Conservation (phyloP, 2,888 invertebrate species). For the Aporophyla nigra region DNA sequence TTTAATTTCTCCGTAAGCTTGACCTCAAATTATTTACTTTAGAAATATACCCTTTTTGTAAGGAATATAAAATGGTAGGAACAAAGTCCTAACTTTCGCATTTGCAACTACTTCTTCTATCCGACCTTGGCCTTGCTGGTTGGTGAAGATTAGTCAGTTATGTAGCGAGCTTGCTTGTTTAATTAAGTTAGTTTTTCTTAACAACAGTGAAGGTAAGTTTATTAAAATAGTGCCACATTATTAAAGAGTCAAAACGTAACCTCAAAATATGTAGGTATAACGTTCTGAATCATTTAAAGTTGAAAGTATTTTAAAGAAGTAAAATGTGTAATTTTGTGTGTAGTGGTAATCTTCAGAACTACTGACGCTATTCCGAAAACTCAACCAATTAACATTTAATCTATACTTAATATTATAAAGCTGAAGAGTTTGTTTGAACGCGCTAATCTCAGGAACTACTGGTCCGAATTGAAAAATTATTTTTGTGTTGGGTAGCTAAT, state of each 20-base stretch:
- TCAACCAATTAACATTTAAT: too few relatives aligned
- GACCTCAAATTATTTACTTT: neutral
- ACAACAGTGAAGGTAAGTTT: neutral
- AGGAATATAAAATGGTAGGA: neutral
- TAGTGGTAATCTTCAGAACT: too few relatives aligned
- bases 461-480: too few relatives aligned
- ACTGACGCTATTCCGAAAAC: too few relatives aligned
- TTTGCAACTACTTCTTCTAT: slow-evolving; percentile 21
- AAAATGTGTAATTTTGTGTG: too few relatives aligned
- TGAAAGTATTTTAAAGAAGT: too few relatives aligned
- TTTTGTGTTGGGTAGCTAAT: too few relatives aligned
- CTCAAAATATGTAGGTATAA: neutral
- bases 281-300: too few relatives aligned
- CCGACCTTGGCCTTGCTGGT: slow-evolving; percentile 46
- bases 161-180: slow-evolving; percentile 21
- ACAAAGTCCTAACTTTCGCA: slow-evolving; percentile 7
- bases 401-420: too few relatives aligned
- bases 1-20: neutral
- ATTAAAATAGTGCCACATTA: neutral
- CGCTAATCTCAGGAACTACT: too few relatives aligned
- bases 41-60: neutral
- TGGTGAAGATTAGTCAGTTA: slow-evolving; percentile 33
- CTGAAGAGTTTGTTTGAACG: too few relatives aligned
- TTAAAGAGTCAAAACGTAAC: neutral
- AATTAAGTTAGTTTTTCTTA: slow-evolving; percentile 30